Percentiles rank a stretch among this genome's conserved stretches.
Evolutionary conservation across 2,797 vertebrate species (phyloP).

Genomic region (Anabacerthia variegaticeps): DNA sequence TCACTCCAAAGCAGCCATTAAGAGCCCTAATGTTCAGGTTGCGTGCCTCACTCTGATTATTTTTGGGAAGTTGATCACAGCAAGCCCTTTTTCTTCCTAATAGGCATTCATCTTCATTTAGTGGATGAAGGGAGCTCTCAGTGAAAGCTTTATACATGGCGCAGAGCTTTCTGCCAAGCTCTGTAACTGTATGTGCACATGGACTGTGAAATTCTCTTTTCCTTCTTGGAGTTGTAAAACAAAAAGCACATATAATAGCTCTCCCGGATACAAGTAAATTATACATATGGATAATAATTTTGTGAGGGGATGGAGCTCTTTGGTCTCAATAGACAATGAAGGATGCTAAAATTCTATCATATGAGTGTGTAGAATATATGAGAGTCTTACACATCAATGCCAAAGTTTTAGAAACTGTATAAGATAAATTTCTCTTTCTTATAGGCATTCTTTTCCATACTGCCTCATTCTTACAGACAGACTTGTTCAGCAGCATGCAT

Average conservation of each 20-base stretch:
- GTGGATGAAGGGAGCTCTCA: constrained; percentile 69
- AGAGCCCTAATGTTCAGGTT: constrained; percentile 81
- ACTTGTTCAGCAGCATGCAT: not conserved
- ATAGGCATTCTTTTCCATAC: not conserved
- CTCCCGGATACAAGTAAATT: not conserved
- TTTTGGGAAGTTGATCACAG: constrained; percentile 75
- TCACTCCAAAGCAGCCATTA: constrained; percentile 74
- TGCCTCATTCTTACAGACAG: not conserved
- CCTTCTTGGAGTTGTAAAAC: not conserved
- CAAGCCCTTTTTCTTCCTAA: constrained; percentile 69
- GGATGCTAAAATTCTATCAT: not conserved
- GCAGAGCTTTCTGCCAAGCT: constrained; percentile 48
- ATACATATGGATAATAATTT: not conserved
- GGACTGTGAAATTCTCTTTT: constrained; percentile 3
- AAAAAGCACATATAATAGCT: not conserved
- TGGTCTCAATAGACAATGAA: not conserved
- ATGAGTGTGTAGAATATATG: not conserved
- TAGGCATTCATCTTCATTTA: constrained; percentile 81
- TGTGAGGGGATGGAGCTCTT: not conserved
- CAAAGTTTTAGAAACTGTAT: not conserved
- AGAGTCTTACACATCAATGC: not conserved
- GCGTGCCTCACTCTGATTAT: constrained; percentile 81
- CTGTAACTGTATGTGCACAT: not conserved
- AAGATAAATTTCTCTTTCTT: not conserved
- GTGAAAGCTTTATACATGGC: constrained; percentile 62